Percentiles rank a stretch among this genome's conserved stretches.
Conservation (phyloP, 2,888 invertebrate species). For the Limenitis camilla region DNA sequence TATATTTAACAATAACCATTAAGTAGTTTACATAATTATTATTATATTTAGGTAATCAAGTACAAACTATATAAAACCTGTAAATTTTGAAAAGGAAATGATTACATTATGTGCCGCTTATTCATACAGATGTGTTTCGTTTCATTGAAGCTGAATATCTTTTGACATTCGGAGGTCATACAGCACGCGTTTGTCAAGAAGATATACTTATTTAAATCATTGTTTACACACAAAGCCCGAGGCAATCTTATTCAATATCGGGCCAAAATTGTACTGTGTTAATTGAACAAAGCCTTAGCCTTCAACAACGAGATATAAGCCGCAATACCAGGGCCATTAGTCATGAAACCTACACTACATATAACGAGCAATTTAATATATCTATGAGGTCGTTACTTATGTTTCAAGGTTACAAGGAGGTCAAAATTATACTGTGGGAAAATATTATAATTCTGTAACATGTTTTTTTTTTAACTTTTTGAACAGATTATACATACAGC, state of each 20-base stretch:
- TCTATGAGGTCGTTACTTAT: slow-evolving; percentile 15
- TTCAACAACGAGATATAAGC: slow-evolving; percentile 29
- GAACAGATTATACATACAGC: background rate
- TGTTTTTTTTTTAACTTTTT: no score
- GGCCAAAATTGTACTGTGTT: slow-evolving; percentile 17
- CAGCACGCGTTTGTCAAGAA: slow-evolving; percentile 3
- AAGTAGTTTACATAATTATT: no score
- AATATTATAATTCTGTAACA: slow-evolving; percentile 1
- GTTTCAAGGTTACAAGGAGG: slow-evolving; percentile 22
- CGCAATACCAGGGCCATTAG: slow-evolving; percentile 34
- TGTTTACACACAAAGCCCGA: slow-evolving; percentile 14
- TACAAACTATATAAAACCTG: no score
- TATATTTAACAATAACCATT: no score
- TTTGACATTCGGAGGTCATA: background rate
- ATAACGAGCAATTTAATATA: slow-evolving; percentile 21
- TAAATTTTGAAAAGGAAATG: no score
- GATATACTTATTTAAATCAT: slow-evolving; percentile 8
- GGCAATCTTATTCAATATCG: slow-evolving; percentile 6
- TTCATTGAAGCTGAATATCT: background rate
- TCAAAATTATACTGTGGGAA: slow-evolving; percentile 16
- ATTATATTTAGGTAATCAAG: no score
- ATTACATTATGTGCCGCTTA: no score
- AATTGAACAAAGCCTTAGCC: slow-evolving; percentile 33
- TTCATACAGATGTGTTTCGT: no score
- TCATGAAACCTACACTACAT: slow-evolving; percentile 40